phyloP scores from a whole-genome alignment of 2,113 vertebrate species.

The Crotalus tigris region DNA sequence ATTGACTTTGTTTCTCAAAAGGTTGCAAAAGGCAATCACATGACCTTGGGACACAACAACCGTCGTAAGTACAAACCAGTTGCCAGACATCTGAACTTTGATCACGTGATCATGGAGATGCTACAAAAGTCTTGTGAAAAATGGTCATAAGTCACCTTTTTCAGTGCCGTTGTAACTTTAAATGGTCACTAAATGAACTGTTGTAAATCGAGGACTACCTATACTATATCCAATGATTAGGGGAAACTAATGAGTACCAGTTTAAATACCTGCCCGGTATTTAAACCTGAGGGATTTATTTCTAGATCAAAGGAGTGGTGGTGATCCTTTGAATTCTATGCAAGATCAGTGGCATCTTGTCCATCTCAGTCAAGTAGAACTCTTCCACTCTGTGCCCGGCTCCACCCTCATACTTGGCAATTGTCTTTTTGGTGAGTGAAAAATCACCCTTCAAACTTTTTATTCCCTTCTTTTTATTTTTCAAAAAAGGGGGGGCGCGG shows the following conservation, averaged over 20 bases:
- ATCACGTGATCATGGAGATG: neutral
- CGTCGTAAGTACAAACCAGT: neutral
- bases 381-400: neutral
- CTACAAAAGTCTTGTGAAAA: neutral
- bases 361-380: neutral
- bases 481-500: accelerated
- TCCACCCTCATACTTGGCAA: neutral
- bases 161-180: neutral
- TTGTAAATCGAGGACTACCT: neutral
- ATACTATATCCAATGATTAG: neutral
- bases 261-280: neutral
- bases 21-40: neutral
- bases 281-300: neutral
- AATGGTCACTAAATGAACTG: neutral
- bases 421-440: neutral
- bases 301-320: neutral
- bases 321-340: neutral
- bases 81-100: neutral
- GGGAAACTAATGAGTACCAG: neutral
- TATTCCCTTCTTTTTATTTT: neutral
- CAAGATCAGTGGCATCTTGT: neutral
- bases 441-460: conserved; percentile 54
- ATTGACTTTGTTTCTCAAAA: neutral
- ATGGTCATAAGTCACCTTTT: neutral
- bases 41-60: neutral